Evolutionary conservation across 2,888 invertebrate genomes (phyloP).

Genomic region (Drosophila koepferae): DNA sequence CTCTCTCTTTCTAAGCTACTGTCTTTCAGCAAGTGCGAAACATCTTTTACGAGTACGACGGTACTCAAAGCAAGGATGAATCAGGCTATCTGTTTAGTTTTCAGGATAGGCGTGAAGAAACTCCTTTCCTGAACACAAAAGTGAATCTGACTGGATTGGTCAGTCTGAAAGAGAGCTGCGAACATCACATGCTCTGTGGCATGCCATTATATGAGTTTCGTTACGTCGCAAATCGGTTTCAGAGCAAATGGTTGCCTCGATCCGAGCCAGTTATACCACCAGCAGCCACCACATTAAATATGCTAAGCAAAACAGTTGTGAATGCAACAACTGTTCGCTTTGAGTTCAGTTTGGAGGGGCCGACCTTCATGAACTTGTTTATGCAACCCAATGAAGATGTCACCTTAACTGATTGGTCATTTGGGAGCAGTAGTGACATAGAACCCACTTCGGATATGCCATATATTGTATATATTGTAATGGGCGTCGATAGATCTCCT

Average conservation of each 20-base stretch:
- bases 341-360: slow-evolving; percentile 71
- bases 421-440: slow-evolving; percentile 59
- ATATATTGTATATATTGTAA: slow-evolving; percentile 70
- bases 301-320: slow-evolving; percentile 57
- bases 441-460: slow-evolving; percentile 61
- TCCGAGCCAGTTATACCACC: slow-evolving; percentile 53
- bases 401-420: slow-evolving; percentile 74
- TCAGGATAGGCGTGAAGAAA: slow-evolving; percentile 82
- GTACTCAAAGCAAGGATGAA: slow-evolving; percentile 83
- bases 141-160: slow-evolving; percentile 63
- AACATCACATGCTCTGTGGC: slow-evolving; percentile 74
- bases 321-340: slow-evolving; percentile 54
- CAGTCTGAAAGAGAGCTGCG: slow-evolving; percentile 59
- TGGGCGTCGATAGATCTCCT: slow-evolving; percentile 70
- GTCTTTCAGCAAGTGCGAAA: slow-evolving; percentile 85
- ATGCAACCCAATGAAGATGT: slow-evolving; percentile 68
- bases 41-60: slow-evolving; percentile 83
- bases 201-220: slow-evolving; percentile 73
- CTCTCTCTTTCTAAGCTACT: slow-evolving; percentile 4
- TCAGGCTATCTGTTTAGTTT: slow-evolving; percentile 85
- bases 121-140: slow-evolving; percentile 39
- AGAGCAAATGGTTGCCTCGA: slow-evolving; percentile 69
- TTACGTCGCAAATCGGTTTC: slow-evolving; percentile 40
- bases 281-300: slow-evolving; percentile 61
- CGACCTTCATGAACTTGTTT: slow-evolving; percentile 77